Percentiles rank a stretch among this genome's conserved stretches.
phyloP scores from a whole-genome alignment of 1,140 invertebrate genomes.

The Penaeus chinensis region DNA sequence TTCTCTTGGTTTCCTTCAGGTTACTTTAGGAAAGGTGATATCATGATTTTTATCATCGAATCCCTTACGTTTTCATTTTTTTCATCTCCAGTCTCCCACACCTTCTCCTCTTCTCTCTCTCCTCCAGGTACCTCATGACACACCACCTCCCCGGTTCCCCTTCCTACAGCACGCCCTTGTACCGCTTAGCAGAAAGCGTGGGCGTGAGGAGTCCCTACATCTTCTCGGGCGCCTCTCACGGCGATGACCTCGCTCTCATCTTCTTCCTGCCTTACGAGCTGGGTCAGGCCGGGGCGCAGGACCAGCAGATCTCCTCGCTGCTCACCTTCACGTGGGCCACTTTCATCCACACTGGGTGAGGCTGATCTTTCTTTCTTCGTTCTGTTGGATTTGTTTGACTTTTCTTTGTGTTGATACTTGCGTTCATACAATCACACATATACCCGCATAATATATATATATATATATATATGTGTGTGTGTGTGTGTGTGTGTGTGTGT shows the following conservation, averaged over 20 bases:
- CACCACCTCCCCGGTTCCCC: conserved; percentile 38
- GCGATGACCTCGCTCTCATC: conserved; percentile 79
- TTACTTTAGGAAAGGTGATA: too few species aligned
- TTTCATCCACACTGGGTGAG: conserved; percentile 54
- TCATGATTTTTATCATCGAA: too few species aligned
- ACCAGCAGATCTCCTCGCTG: conserved; percentile 42
- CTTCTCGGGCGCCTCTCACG: conserved; percentile 75
- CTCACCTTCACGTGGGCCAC: conserved; percentile 50
- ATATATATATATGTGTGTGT: too few species aligned
- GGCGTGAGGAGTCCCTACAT: conserved; percentile 19
- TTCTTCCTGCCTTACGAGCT: conserved; percentile 73
- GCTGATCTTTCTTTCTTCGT: too few species aligned
- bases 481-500: too few species aligned
- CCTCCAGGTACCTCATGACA: conserved; percentile 49
- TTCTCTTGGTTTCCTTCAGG: too few species aligned
- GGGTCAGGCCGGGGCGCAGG: conserved; percentile 23
- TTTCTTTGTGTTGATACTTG: too few species aligned
- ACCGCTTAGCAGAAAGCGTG: conserved; percentile 3
- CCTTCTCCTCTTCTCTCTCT: background rate
- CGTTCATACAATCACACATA: too few species aligned
- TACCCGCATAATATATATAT: too few species aligned
- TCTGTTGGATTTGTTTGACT: too few species aligned
- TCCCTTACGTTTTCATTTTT: background rate
- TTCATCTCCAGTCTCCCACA: background rate
- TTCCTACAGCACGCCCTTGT: conserved; percentile 28